phyloP scores from a whole-genome alignment of 1,140 invertebrate genomes.

The Euschistus heros region DNA sequence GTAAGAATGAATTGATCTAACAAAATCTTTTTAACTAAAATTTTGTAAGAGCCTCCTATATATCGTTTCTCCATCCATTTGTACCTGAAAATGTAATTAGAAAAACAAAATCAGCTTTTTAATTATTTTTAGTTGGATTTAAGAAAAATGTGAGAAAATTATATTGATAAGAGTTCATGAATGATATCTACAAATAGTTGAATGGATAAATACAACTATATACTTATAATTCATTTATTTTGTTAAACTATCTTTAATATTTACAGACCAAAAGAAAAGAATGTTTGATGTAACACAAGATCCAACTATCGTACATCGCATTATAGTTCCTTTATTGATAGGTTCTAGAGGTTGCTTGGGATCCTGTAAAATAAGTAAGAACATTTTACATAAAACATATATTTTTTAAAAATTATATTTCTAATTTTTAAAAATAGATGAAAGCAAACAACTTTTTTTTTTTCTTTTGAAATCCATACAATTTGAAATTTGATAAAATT shows the following conservation, averaged over 20 bases:
- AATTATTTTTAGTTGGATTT: neutral
- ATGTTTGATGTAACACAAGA: slow-evolving; percentile 47
- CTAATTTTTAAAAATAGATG: neutral
- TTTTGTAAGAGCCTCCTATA: slow-evolving; percentile 48
- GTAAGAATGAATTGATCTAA: slow-evolving; percentile 69
- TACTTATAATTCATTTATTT: neutral
- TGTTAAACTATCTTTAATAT: neutral
- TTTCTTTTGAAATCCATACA: neutral
- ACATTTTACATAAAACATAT: neutral
- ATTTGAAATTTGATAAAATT: neutral
- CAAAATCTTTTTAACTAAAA: slow-evolving; percentile 56
- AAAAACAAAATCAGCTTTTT: neutral
- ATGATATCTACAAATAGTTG: neutral
- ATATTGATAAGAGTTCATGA: neutral
- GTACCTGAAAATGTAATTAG: slow-evolving; percentile 47
- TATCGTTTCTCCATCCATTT: slow-evolving; percentile 60
- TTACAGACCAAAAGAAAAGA: slow-evolving; percentile 46
- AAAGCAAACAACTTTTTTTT: neutral
- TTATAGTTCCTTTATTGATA: slow-evolving; percentile 42
- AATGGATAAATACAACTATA: neutral
- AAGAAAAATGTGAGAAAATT: neutral
- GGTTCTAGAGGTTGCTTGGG: slow-evolving; percentile 35
- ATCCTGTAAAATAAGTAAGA: slow-evolving; percentile 33
- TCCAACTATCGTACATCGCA: slow-evolving; percentile 48
- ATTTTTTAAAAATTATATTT: neutral